Base-by-base conservation (phyloP, 2,113 vertebrate genomes). In the Solea solea region DNA sequence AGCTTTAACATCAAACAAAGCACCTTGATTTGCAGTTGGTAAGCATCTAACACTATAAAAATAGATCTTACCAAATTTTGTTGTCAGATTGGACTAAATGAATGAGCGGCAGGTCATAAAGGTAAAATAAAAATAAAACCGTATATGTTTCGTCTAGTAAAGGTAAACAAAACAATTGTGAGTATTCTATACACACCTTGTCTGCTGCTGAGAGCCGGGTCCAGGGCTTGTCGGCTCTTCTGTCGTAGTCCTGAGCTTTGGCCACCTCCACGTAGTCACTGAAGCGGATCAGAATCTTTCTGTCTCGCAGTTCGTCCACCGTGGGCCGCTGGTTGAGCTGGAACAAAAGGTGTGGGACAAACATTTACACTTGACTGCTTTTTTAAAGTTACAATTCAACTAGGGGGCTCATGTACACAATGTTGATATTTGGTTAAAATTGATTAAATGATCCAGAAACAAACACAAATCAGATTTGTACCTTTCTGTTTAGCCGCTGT, bases 201-300 rank as follows among this genome's bases (percentile, higher is more conserved):
- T 99, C 98, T 59, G 98, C 96, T 21, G 98, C 97, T 0, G 98
- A 98, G 74, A 99, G 94, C 53, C 98, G 90, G 0, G 98, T 99
- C 98, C 97, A 99, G 3, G 98, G 98, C 80, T 99, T 99, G 91
- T 99, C 98, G 1, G 98, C 97, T 85, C 98, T 93, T 73, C 98
- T 90, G 94, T 99, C 98, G 0, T 99, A 99, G 94, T 99, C 98
- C 95, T 99, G 98, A 79, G 98, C 98, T 94, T 97, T 98, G 21
- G 98, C 97, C 90, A 99, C 98, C 88, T 99, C 98, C 84, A 99
- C 98, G 0, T 99, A 99, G 83, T 99, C 98, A 27, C 97, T 99
- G 93, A 99, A 99, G 65, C 97, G 96, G 81, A 99, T 99, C 86
- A 99, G 94, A 83, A 99, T 99, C 92, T 99, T 99, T 82, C 96